These are phyloP conservation scores for Iselma pallidipennis DNA, from an alignment of 2,888 invertebrate genomes.

Conservation along the genomic window DNA sequence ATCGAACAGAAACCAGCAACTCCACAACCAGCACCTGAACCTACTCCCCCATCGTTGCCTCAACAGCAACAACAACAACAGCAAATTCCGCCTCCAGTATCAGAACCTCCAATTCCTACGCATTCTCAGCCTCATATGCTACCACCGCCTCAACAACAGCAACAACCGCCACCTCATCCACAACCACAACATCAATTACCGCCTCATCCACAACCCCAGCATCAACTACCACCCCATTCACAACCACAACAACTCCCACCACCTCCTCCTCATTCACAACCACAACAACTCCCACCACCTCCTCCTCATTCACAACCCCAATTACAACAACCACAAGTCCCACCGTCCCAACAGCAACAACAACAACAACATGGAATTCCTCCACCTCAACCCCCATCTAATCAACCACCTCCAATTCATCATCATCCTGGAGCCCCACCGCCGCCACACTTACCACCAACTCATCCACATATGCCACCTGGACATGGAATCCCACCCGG, in stretches of 20 bases:
- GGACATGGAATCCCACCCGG: conserved; percentile 21
- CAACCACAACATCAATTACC: conserved; percentile 5
- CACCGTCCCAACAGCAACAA: neutral
- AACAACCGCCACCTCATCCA: neutral
- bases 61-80: conserved; percentile 26
- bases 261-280: conserved; percentile 34
- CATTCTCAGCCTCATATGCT: conserved; percentile 34
- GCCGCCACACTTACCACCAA: conserved; percentile 29
- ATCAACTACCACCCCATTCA: conserved; percentile 22
- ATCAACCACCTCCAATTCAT: conserved; percentile 21
- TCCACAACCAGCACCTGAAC: conserved; percentile 34
- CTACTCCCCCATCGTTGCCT: too few species aligned
- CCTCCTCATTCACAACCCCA: conserved; percentile 23
- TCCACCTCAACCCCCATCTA: conserved; percentile 12
- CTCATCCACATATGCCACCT: conserved; percentile 33
- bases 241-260: conserved; percentile 35
- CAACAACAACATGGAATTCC: conserved; percentile 12
- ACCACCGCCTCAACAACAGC: conserved; percentile 13
- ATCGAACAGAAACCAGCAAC: conserved; percentile 23
- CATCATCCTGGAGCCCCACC: conserved; percentile 18
- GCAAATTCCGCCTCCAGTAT: conserved; percentile 28
- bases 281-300: conserved; percentile 30
- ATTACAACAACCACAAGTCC: conserved; percentile 32
- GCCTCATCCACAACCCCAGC: conserved; percentile 29
- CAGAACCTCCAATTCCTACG: conserved; percentile 31